phyloP scores from a whole-genome alignment of 2,888 invertebrate species.

The Arrhopalites spinosus region DNA sequence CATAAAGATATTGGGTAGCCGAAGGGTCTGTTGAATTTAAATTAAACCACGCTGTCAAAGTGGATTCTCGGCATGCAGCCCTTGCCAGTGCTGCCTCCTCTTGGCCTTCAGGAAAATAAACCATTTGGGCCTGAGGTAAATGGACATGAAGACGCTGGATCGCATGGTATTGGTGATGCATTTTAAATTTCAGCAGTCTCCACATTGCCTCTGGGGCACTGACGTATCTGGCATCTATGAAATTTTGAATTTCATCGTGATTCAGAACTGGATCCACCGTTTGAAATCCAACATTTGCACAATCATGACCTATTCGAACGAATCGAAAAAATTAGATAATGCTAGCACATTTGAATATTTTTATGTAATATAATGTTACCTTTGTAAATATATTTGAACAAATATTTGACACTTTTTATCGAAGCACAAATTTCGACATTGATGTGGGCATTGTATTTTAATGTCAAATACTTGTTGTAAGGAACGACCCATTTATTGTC shows the following conservation, averaged over 20 bases:
- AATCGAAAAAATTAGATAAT: too few relatives aligned
- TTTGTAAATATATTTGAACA: constrained; percentile 19
- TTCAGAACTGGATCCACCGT: constrained; percentile 55
- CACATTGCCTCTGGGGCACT: constrained; percentile 57
- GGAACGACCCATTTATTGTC: constrained; percentile 57
- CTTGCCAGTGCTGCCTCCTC: constrained; percentile 37
- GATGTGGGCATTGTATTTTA: constrained; percentile 57
- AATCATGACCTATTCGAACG: not conserved
- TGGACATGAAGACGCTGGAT: constrained; percentile 58
- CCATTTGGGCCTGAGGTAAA: constrained; percentile 56
- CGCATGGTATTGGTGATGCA: constrained; percentile 57
- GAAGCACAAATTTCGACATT: constrained; percentile 51
- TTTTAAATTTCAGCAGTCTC: constrained; percentile 56
- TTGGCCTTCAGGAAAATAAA: constrained; percentile 48
- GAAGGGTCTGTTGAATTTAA: constrained; percentile 38
- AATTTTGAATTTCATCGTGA: constrained; percentile 3
- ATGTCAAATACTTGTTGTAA: constrained; percentile 57
- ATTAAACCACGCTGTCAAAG: constrained; percentile 50
- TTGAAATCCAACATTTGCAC: not conserved
- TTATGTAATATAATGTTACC: not conserved
- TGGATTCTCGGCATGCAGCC: constrained; percentile 34
- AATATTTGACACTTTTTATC: constrained; percentile 7
- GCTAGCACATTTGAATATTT: too few relatives aligned
- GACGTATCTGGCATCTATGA: constrained; percentile 54
- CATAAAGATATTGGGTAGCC: constrained; percentile 19